phyloP scores from a whole-genome alignment of 2,113 vertebrate genomes.

The Ancistrus triradiatus region DNA sequence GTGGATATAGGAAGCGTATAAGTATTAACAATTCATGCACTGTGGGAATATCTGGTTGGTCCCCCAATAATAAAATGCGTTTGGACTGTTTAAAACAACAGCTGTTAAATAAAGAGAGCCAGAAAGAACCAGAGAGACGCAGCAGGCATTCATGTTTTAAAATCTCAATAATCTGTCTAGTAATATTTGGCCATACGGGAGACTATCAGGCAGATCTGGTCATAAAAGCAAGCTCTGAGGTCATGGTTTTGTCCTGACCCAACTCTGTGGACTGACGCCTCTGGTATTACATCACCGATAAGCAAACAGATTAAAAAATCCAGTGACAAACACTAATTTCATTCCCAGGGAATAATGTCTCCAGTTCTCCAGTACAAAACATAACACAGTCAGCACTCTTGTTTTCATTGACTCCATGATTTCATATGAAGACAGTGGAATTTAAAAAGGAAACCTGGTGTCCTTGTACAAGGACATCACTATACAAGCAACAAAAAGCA shows the following conservation, averaged over 20 bases:
- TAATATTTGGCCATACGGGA: neutral
- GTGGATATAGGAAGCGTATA: no score
- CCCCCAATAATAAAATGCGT: no score
- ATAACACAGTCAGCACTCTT: no score
- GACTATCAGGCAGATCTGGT: neutral
- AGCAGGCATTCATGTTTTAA: neutral
- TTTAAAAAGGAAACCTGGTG: no score
- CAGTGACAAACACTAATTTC: neutral
- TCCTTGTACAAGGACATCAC: no score
- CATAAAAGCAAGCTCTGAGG: slow-evolving; percentile 10
- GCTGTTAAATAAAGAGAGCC: neutral
- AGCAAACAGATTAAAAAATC: neutral
- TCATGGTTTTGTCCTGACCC: slow-evolving; percentile 10
- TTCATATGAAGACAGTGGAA: no score
- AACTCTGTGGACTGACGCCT: neutral
- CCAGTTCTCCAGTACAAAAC: no score
- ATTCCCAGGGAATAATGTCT: neutral
- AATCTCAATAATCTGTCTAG: neutral
- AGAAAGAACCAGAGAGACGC: neutral
- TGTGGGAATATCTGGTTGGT: no score
- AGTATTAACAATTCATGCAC: no score
- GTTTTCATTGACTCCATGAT: no score
- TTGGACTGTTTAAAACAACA: neutral
- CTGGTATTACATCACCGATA: slow-evolving; percentile 8
- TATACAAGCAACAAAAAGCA: no score